Evolutionary conservation across 2,113 vertebrate species (phyloP), one percentile per base, ranked within the genome.

Genomic region (Diglossa brunneiventris): DNA sequence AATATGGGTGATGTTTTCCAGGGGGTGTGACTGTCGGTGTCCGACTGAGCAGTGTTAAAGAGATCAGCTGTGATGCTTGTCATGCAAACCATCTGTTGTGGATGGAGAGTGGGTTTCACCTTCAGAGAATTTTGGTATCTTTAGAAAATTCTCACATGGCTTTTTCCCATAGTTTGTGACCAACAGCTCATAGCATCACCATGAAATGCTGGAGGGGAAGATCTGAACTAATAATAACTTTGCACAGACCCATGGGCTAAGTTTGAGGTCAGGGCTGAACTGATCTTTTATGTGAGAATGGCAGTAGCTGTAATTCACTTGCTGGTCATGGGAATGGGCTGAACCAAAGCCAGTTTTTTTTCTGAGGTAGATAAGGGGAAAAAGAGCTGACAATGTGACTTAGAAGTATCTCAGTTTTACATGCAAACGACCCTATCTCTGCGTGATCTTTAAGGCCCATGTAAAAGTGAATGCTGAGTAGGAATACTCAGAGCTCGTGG

Each of bases 161-260:
- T 93, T 75, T 90, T 61, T 75, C 33, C 53, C 49, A 41, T 6
- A 46, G 66, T 20, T 27, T 5, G 3, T 87, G 82, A 87, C 46
- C 59, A 69, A 31, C n/a, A 83, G 56, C 77, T 95, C 76, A 58
- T 69, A 94, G 47, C 59, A 75, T 85, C 13, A 2, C 80, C 77
- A 55, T 72, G 93, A 93, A 94, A 37, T 74, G 59, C 87, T 78
- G 41, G 35, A 72, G 74, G 56, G 80, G 30, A 87, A 95, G 93
- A 96, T 96, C 83, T 80, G 77, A 94, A 52, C 74, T 90, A 97
- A 96, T 93, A 84, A 73, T 85, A 94, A 89, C 63, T 92, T 70
- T 83, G 35, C 44, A 39, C 66, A 89, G 63, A 79, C 77, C 63
- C 59, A 80, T 4, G 5, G 46, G 82, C 53, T 97, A 85, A 95